Evolutionary conservation across 1,140 invertebrate genomes (phyloP).

Genomic region (Sweltsa coloradensis): DNA sequence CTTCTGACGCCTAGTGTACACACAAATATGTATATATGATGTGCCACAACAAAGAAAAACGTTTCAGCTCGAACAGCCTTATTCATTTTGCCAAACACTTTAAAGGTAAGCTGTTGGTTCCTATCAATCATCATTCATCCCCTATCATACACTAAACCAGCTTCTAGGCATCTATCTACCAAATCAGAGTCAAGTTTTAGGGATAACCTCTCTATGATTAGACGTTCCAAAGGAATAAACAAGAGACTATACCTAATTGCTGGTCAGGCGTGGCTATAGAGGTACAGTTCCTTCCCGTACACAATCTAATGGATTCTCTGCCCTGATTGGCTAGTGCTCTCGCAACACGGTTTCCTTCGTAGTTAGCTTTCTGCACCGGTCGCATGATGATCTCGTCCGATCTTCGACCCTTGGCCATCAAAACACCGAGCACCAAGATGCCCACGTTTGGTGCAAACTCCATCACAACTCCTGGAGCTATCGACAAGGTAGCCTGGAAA

Average conservation of each 20-base stretch:
- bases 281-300: constrained; percentile 57
- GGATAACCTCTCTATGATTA: background rate
- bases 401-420: constrained; percentile 71
- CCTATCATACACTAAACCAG: too few relatives aligned
- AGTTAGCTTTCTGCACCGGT: constrained; percentile 35
- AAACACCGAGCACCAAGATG: constrained; percentile 84
- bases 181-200: too few relatives aligned
- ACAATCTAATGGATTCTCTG: constrained; percentile 54
- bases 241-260: background rate
- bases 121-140: too few relatives aligned
- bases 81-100: too few relatives aligned
- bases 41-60: too few relatives aligned
- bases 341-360: constrained; percentile 30
- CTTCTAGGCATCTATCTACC: too few relatives aligned
- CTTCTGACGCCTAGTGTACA: too few relatives aligned
- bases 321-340: too few relatives aligned
- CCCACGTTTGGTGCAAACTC: constrained; percentile 96
- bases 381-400: constrained; percentile 74
- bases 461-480: constrained; percentile 80
- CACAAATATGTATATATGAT: too few relatives aligned
- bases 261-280: constrained; percentile 26
- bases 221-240: background rate
- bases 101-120: too few relatives aligned
- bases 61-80: too few relatives aligned
- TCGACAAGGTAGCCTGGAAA: constrained; percentile 57